A percentile compares a stretch with the other conserved stretches of the same genome.
These are phyloP conservation scores for Tachuris rubrigastra DNA, from an alignment of 2,113 vertebrate species.

Conservation along the genomic window DNA sequence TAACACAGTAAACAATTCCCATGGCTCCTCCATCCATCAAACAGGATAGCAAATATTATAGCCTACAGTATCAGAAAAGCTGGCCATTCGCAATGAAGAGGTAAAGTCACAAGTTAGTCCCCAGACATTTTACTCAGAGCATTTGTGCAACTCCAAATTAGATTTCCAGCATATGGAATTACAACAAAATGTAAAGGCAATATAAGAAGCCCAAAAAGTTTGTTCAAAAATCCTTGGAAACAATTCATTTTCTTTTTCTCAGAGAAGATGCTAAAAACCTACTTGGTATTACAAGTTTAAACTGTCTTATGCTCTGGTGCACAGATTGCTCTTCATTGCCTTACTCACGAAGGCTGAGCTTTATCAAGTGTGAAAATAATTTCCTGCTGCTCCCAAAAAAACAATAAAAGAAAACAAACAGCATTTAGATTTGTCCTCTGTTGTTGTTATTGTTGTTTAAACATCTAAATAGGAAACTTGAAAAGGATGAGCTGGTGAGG, in stretches of 20 bases:
- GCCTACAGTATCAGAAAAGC: background rate
- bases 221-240: background rate
- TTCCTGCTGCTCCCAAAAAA: background rate
- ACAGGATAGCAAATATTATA: background rate
- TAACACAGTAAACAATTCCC: background rate
- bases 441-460: background rate
- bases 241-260: background rate
- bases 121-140: background rate
- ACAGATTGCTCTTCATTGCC: background rate
- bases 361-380: background rate
- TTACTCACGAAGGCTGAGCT: background rate
- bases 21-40: background rate
- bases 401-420: background rate
- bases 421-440: background rate
- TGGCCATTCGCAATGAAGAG: background rate
- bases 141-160: background rate
- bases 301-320: background rate
- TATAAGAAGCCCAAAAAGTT: background rate
- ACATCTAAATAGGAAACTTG: background rate
- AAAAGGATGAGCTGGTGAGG: background rate
- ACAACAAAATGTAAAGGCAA: background rate
- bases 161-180: background rate
- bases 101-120: background rate
- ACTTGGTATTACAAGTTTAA: background rate
- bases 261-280: background rate